Evolutionary conservation across 2,797 vertebrate species (phyloP), one percentile per base, ranked within the genome.

Genomic region (Rhodeus uyekii): DNA sequence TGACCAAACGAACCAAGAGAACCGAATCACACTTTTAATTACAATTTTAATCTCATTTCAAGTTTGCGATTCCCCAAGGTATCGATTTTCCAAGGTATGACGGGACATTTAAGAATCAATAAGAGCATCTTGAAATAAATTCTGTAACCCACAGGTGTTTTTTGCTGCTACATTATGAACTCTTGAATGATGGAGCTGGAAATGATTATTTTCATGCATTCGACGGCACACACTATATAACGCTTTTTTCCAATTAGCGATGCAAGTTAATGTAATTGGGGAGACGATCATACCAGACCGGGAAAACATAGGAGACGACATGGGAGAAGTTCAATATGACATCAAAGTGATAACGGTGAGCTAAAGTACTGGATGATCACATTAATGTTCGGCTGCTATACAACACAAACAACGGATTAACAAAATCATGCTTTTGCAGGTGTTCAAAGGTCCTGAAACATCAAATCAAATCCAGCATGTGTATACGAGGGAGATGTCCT

Each of bases 301-400:
- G n/a, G n/a, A n/a, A n/a, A n/a, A n/a, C n/a, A n/a, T n/a, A n/a
- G n/a, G n/a, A n/a, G n/a, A n/a, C 64, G 93, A 93, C 88, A 94
- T 96, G 93, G 97, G 96, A 93, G 93, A 96, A 95, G 96, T 97
- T 92, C 96, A 94, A 88, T 98, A 98, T 87, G 96, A 96, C 93
- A 96, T 99, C 93, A 97, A 98, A 94, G 94, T 97, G 94, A 97
- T 97, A 90, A 97, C 98, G 97, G 97, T 98, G 94, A 92, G 93
- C 39, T 36, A 18, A 64, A 29, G n/a, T 16, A 7, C 46, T n/a
- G 7, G n/a, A 69, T 7, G 12, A 29, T 48, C 44, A 34, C 29
- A 13, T 34, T 3, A 34, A 48, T 34, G 19, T 50, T 48, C 18
- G 38, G 32, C 13, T 73, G n/a, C n/a, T n/a, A n/a, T n/a, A n/a